A percentile compares a stretch with the other conserved stretches of the same genome.
phyloP scores from a whole-genome alignment of 2,113 vertebrate species.

The Rhabdornis inornatus region DNA sequence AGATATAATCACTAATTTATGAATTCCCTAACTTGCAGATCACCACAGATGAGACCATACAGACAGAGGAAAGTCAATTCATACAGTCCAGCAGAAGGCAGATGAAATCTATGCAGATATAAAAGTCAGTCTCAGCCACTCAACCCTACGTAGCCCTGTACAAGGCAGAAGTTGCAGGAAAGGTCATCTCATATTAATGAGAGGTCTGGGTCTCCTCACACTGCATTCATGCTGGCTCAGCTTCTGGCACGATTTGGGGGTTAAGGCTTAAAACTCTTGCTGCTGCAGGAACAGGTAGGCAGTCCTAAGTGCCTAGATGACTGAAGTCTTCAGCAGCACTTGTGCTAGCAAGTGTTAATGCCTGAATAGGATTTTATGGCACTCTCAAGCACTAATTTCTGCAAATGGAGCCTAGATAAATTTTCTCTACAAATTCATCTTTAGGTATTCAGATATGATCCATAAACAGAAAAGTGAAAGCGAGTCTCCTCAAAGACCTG shows the following conservation, averaged over 20 bases:
- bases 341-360: neutral
- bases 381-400: neutral
- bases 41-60: neutral
- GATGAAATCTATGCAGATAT: neutral
- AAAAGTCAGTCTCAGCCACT: neutral
- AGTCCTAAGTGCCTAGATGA: neutral
- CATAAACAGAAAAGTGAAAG: neutral
- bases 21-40: neutral
- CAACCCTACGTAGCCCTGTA: neutral
- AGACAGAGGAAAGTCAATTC: neutral
- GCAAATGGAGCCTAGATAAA: neutral
- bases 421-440: neutral
- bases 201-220: neutral
- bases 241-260: neutral
- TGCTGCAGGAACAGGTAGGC: neutral
- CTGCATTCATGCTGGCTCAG: neutral
- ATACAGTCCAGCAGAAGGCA: neutral
- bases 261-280: neutral
- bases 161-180: neutral
- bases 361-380: neutral
- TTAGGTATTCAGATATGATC: neutral
- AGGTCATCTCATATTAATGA: neutral
- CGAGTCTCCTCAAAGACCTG: neutral
- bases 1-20: neutral
- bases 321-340: neutral